Conservation (phyloP, 2,797 vertebrate genomes). For the Danio jaintianensis region DNA sequence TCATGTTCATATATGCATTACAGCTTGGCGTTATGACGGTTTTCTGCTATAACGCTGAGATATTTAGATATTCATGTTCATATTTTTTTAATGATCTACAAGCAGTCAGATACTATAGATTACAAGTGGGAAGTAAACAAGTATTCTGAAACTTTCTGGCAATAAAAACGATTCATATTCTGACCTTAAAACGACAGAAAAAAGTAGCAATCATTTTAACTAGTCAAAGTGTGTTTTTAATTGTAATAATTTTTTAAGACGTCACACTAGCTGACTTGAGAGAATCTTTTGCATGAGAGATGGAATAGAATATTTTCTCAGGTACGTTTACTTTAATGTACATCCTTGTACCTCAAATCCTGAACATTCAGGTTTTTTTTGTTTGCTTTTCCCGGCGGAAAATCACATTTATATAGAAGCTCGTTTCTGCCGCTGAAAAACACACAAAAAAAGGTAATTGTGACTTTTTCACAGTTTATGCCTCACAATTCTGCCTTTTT, state of each 20-base stretch:
- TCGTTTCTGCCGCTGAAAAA: background rate
- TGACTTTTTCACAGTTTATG: too few species aligned
- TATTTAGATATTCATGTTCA: constrained; percentile 18
- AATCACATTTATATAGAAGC: constrained; percentile 6
- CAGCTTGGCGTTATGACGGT: constrained; percentile 48
- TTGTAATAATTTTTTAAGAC: constrained; percentile 38
- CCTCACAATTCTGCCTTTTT: too few species aligned
- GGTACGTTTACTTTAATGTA: constrained; percentile 58
- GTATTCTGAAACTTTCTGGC: constrained; percentile 10
- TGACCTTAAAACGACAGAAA: constrained; percentile 22
- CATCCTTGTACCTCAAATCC: constrained; percentile 48
- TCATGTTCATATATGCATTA: constrained; percentile 42
- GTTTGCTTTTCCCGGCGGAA: constrained; percentile 12
- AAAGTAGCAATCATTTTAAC: constrained; percentile 25
- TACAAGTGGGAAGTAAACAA: constrained; percentile 18
- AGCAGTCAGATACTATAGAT: constrained; percentile 29
- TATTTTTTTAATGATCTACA: constrained; percentile 42
- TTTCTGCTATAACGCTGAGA: constrained; percentile 44
- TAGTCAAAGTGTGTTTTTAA: constrained; percentile 42
- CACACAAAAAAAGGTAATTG: background rate
- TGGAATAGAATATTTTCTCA: constrained; percentile 59
- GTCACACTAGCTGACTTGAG: constrained; percentile 31
- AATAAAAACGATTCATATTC: constrained; percentile 25
- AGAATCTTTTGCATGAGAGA: constrained; percentile 51
- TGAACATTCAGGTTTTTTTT: constrained; percentile 22